Conservation (phyloP, 2,113 vertebrate species). For the Otolemur garnettii region DNA sequence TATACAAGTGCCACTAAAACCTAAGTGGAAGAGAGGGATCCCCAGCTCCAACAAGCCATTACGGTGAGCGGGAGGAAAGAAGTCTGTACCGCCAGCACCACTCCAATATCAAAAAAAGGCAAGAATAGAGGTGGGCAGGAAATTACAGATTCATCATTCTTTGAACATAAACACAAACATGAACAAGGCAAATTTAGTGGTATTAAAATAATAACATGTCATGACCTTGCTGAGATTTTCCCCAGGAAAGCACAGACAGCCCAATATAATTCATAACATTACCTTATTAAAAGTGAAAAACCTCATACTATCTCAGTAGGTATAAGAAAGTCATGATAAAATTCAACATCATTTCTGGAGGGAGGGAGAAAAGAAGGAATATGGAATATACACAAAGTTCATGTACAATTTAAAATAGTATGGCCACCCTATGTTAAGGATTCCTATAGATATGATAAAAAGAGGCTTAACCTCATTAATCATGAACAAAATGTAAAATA, state of each 20-base stretch:
- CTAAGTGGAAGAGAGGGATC: neutral
- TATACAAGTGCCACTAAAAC: neutral
- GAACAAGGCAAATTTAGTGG: neutral
- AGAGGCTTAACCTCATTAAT: neutral
- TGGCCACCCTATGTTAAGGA: neutral
- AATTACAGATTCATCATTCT: neutral
- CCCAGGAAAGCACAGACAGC: neutral
- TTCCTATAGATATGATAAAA: neutral
- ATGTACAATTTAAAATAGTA: too few relatives aligned
- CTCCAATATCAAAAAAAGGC: neutral
- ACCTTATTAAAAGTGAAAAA: neutral
- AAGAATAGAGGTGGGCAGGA: neutral
- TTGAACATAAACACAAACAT: neutral
- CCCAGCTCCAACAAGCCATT: neutral
- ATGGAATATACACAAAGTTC: too few relatives aligned
- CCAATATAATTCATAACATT: neutral
- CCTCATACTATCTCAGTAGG: neutral
- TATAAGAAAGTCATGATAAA: neutral
- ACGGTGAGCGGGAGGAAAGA: too few relatives aligned
- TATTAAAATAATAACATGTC: neutral
- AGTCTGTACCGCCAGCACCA: neutral
- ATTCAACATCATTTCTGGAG: neutral
- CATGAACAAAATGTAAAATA: neutral
- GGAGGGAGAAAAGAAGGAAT: neutral
- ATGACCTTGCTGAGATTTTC: neutral